Base-by-base conservation (phyloP, 2,888 invertebrate species). In the Phortica okadai region DNA sequence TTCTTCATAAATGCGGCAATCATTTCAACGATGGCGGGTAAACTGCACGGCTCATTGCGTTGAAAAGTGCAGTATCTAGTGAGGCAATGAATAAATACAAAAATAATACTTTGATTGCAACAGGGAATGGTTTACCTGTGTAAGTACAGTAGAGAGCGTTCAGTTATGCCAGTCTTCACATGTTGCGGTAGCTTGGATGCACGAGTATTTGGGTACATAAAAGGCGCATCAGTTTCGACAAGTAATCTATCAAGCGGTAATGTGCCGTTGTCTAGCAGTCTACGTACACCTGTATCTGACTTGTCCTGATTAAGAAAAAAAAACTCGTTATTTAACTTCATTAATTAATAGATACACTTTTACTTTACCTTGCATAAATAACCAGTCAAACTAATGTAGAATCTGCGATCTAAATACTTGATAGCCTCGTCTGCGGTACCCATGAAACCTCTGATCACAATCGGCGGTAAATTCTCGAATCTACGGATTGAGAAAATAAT, bases 161-260 rank as follows among this genome's bases (percentile, higher is more conserved):
- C 96, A 41, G 97, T 97, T 78, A 98, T 93, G 79, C 95, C 95
- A 89, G 96, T 96, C 92, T 97, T 97, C 25, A 98, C 96, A 89
- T 96, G 95, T 84, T 95, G 92, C 66, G 98, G 97, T 88, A 98
- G 92, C 91, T 98, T 98, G 45, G 97, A 97, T 79, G 98, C 97
- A 89, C 98, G 93, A 80, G 97, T 97, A 91, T 98, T 97, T 2
- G 98, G 97, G 91, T 97, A 98, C 97, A 98, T 98, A 90, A 97
- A 98, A 1, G 98, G 98, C 0, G 98, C 96, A 92, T 98, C 98
- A 0, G 98, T 97, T 92, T 98, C 98, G 6, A 98, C 95, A 77
- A 98, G 91, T 83, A 98, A 92, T 89, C 95, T 94, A 85, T 98
- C 97, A 82, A 98, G 89, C 0, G 98, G 97, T 86, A 97, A 93